Evolutionary conservation across 2,797 vertebrate species (phyloP), one percentile per base, ranked within the genome.

Genomic region (Dryobates pubescens): DNA sequence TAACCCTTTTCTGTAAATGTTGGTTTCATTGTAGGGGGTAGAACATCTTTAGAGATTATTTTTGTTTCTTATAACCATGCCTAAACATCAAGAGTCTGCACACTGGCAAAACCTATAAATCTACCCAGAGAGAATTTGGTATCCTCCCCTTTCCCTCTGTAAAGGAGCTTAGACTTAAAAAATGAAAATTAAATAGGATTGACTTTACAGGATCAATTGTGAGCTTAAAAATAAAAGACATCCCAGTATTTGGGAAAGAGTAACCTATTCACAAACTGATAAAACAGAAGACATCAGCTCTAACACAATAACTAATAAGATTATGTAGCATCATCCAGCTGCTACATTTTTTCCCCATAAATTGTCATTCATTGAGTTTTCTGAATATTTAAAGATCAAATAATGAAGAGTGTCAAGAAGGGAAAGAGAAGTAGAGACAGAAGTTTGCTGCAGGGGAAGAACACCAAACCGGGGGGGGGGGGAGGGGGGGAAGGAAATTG

Each of bases 241-340:
- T 23, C 9, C 29, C n/a, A 73, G 32, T 83, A 73, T 69, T 82
- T 94, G 67, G 79, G 68, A 94, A 90, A 74, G 64, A 20, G 20
- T n/a, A 88, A 86, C 26, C 17, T 93, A 82, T 89, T 95, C 68
- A 79, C 18, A 91, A 83, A 32, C 17, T 68, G 90, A 83, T 96
- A 84, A 87, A 95, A 45, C 27, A 54, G 51, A 90, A 86, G 82
- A 82, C 92, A 92, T 88, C 2, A 3, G 76, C 62, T 62, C 29
- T 83, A 93, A 76, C 68, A 92, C 79, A 94, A 90, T 89, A 88
- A 86, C 56, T 32, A 85, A 78, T 51, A 53, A 89, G 45, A 79
- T 78, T 83, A 51, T 54, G 49, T 57, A 11, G 1, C 57, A 54
- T 61, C 67, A 88, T 75, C 82, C 82, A 86, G 47, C n/a, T 54